Percentiles rank a stretch among this genome's conserved stretches.
These are phyloP conservation scores for Popillia japonica DNA, from an alignment of 1,140 invertebrate genomes.

Conservation along the genomic window DNA sequence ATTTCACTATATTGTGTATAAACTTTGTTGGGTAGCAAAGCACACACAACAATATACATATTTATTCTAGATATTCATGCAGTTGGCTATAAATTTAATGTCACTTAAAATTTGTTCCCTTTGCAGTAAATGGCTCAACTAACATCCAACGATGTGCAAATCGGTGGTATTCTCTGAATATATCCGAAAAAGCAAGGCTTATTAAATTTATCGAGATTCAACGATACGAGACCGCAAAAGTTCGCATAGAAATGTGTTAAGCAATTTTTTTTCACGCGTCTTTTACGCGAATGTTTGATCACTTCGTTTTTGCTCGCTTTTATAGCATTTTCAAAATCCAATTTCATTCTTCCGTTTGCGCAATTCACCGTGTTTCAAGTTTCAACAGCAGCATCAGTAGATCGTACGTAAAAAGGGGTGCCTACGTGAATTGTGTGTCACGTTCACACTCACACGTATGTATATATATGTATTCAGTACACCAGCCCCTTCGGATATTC, in stretches of 20 bases:
- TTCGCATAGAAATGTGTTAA: background rate
- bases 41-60: too few relatives aligned
- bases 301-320: background rate
- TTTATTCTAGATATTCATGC: too few relatives aligned
- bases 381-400: background rate
- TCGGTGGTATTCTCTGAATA: too few relatives aligned
- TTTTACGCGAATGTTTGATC: background rate
- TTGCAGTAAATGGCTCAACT: too few relatives aligned
- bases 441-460: background rate
- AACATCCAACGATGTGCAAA: too few relatives aligned
- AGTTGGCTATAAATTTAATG: too few relatives aligned
- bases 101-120: too few relatives aligned
- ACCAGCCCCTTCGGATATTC: background rate
- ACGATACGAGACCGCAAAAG: background rate
- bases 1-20: too few relatives aligned
- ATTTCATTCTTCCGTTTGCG: conserved; percentile 8
- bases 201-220: background rate
- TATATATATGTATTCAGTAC: background rate
- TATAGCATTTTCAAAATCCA: conserved; percentile 8
- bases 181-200: background rate
- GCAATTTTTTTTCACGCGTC: background rate
- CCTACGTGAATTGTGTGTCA: conserved; percentile 1
- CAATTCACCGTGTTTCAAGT: conserved; percentile 5
- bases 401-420: background rate
- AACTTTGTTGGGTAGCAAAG: too few relatives aligned